Base-by-base conservation (phyloP, 2,113 vertebrate species). In the Hydrochoerus hydrochaeris region DNA sequence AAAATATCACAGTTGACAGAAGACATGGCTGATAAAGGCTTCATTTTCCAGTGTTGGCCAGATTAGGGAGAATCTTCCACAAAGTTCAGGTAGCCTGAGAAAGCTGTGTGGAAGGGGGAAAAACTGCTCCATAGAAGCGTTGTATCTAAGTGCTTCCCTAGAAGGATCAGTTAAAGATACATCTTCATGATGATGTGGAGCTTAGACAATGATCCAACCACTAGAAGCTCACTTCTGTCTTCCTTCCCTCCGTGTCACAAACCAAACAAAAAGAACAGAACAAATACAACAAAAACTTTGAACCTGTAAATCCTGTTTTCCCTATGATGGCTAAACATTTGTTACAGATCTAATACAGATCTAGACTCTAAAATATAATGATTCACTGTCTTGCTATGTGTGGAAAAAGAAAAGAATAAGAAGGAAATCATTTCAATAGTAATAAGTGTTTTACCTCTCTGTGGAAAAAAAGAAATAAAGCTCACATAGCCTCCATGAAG, bases 321-420 rank as follows among this genome's bases (percentile, higher is more conserved):
- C 30, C 63, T 60, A 63, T 26, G 20, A 58, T 1, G 69, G 65
- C 81, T 83, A 88, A 94, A 69, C n/a, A 78, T 91, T 82, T 90
- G 54, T 38, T 89, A 58, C 22, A 84, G 30, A 57, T 57, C 4
- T 2, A 93, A 87, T 49, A 77, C 7, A 93, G 26, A 91, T 60
- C 24, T 77, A 75, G 30, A 30, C 67, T 84, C 32, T 87, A 96
- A 94, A 93, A 89, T 67, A 49, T 7, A 88, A 65, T n/a, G 52
- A 85, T 46, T 84, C 17, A 83, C 44, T 78, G 62, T 84, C 62
- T 85, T 91, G 32, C 28, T 85, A 20, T 84, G 28, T 57, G 26
- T n/a, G 44, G n/a, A 88, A 97, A 92, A 96, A 46, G 16, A 90
- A 96, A 78, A 80, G 88, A 65, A 62, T 75, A 28, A 52, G 17